These are phyloP conservation scores for Panurus biarmicus DNA, from an alignment of 2,113 vertebrate species.

Conservation along the genomic window DNA sequence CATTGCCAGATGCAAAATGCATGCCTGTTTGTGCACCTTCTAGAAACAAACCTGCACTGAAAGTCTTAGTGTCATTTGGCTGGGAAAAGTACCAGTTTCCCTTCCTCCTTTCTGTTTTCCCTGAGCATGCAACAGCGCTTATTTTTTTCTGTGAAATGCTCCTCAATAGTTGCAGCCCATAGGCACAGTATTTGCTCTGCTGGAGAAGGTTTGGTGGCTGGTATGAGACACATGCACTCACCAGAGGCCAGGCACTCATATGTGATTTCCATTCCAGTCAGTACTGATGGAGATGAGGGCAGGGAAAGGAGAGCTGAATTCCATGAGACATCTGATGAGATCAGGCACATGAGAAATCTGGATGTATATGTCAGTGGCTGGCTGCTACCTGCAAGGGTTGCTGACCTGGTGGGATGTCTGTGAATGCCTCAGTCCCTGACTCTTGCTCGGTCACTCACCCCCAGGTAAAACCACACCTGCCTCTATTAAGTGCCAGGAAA, in stretches of 20 bases:
- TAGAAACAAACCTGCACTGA: not conserved
- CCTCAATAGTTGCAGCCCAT: not conserved
- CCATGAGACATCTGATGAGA: not conserved
- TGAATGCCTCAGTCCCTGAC: not conserved
- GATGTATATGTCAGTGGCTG: accelerated
- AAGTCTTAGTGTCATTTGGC: not conserved
- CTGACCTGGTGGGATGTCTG: not conserved
- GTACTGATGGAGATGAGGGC: not conserved
- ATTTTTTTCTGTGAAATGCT: not conserved
- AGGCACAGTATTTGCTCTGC: not conserved
- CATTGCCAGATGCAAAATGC: not conserved
- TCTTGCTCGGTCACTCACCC: not conserved
- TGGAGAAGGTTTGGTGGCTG: not conserved
- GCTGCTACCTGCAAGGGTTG: not conserved
- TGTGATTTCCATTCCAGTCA: not conserved
- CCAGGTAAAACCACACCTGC: not conserved
- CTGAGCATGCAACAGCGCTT: not conserved
- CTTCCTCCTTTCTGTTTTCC: not conserved
- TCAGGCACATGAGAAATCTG: not conserved
- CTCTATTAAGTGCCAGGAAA: not conserved
- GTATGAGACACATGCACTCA: not conserved
- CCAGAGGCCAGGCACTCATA: not conserved
- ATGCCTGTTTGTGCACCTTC: not conserved
- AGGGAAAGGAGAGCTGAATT: not conserved
- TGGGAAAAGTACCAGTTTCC: not conserved